These are phyloP conservation scores for Drosophila formosana DNA, from an alignment of 2,888 invertebrate genomes.

Conservation along the genomic window DNA sequence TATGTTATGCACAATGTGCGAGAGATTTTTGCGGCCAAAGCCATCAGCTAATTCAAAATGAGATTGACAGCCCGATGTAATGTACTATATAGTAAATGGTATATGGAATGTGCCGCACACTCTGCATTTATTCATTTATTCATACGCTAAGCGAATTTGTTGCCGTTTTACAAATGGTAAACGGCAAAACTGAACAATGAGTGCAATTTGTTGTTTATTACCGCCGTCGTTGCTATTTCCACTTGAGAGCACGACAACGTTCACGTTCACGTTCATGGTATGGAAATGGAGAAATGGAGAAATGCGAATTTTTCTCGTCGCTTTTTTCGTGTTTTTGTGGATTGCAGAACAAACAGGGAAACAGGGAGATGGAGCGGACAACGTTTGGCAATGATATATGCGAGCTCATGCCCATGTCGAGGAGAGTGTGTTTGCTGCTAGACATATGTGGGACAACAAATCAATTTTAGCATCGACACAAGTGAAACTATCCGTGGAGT, in stretches of 20 bases:
- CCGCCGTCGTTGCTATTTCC: conserved; percentile 53
- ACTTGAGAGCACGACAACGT: conserved; percentile 41
- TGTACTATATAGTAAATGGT: not conserved
- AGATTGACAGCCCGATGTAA: conserved; percentile 4
- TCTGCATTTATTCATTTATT: conserved; percentile 37
- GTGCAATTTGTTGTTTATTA: conserved; percentile 72
- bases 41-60: conserved; percentile 9
- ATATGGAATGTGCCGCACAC: conserved; percentile 7
- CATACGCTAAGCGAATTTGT: conserved; percentile 27
- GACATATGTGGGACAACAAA: conserved; percentile 75
- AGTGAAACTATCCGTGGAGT: conserved; percentile 9
- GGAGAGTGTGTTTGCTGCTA: conserved; percentile 35
- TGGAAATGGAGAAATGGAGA: conserved; percentile 27
- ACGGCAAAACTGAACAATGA: conserved; percentile 44
- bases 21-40: not conserved
- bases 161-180: conserved; percentile 32
- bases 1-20: not conserved
- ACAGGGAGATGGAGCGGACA: conserved; percentile 44
- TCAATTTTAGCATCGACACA: conserved; percentile 62
- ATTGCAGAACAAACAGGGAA: conserved; percentile 37
- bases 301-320: not conserved
- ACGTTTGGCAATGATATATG: conserved; percentile 51
- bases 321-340: conserved; percentile 4
- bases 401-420: conserved; percentile 31
- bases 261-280: conserved; percentile 11